These are phyloP conservation scores for Odontesthes bonariensis DNA, from an alignment of 2,113 vertebrate species.

Conservation along the genomic window DNA sequence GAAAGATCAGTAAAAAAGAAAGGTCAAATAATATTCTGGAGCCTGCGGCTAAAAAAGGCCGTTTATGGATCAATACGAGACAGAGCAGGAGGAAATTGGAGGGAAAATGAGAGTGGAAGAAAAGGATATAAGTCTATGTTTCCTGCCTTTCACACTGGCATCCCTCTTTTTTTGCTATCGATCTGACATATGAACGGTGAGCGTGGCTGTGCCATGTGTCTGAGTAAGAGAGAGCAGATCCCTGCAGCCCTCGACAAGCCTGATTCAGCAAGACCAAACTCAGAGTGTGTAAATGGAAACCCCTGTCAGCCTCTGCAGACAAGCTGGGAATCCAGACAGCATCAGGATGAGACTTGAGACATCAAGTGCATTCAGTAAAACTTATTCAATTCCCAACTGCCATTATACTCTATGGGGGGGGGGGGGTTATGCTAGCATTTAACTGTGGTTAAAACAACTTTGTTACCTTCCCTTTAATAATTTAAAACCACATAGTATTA, in stretches of 20 bases:
- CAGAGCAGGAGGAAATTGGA: conserved; percentile 29
- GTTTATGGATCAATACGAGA: conserved; percentile 59
- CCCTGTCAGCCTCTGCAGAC: not conserved
- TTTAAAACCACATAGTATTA: too few species aligned
- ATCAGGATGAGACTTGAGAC: not conserved
- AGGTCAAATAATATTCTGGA: conserved; percentile 35
- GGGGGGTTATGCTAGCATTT: too few species aligned
- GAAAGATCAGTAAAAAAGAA: conserved; percentile 7
- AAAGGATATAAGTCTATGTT: conserved; percentile 21
- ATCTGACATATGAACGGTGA: conserved; percentile 24
- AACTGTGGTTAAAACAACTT: too few species aligned
- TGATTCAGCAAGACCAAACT: conserved; percentile 3
- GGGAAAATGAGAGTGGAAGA: conserved; percentile 19
- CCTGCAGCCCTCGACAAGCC: conserved; percentile 11
- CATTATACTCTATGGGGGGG: not conserved
- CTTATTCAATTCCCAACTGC: not conserved
- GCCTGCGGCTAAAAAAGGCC: conserved; percentile 57
- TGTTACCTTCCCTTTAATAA: too few species aligned
- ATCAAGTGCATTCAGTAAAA: not conserved
- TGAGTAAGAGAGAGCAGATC: conserved; percentile 9
- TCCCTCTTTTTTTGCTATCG: conserved; percentile 44
- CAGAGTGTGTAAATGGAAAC: conserved; percentile 8
- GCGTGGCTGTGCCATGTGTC: conserved; percentile 5
- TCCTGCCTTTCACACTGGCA: conserved; percentile 52
- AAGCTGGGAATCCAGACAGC: not conserved